Conservation (phyloP, 2,797 vertebrate genomes). For the Ibycter americanus region DNA sequence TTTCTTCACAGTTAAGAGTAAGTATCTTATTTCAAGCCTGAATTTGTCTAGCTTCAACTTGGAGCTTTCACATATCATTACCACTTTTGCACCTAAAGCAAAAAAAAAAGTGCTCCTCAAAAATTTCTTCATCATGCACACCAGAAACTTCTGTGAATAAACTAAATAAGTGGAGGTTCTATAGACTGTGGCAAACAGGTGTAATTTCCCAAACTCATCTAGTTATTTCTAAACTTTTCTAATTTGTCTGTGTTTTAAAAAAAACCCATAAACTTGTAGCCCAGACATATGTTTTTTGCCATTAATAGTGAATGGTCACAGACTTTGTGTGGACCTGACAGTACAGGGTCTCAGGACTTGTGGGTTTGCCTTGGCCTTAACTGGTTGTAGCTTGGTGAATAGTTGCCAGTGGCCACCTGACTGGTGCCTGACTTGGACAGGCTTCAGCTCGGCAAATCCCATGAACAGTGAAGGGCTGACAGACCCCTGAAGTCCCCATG, state of each 20-base stretch:
- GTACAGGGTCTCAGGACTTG: background rate
- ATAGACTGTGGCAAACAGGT: background rate
- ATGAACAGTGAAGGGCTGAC: background rate
- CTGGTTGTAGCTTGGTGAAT: background rate
- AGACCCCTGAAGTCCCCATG: accelerated
- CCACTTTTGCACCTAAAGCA: background rate
- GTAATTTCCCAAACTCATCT: background rate
- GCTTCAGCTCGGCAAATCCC: background rate
- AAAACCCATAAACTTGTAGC: background rate
- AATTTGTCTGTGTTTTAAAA: background rate
- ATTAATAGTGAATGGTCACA: background rate
- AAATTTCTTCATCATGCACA: background rate
- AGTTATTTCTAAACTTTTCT: background rate
- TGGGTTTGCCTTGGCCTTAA: background rate
- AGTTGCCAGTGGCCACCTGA: background rate
- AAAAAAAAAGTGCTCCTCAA: background rate
- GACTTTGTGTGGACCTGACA: background rate
- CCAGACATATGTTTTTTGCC: background rate
- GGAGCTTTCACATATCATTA: background rate
- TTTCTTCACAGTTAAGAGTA: background rate
- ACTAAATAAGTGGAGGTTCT: background rate
- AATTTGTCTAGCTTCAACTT: background rate
- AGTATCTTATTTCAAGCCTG: background rate
- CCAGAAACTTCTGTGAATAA: background rate
- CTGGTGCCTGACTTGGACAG: too few relatives aligned